Evolutionary conservation across 2,113 vertebrate genomes (phyloP).

Genomic region (western clawed frog (Xenopus tropicalis)): UCB_Xtro_10.0 CM004445.2:86251001-86251500

Average conservation of each 20-base stretch:
- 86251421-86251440: conserved; percentile 52
- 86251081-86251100: too few relatives aligned
- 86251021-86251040: too few relatives aligned
- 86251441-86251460: conserved; percentile 49
- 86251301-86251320: conserved; percentile 55
- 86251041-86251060: too few relatives aligned
- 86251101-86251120: too few relatives aligned
- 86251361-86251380: conserved; percentile 57
- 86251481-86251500: conserved; percentile 6
- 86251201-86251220: conserved; percentile 32
- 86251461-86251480: neutral
- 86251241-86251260: conserved; percentile 20
- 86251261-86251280: conserved; percentile 40
- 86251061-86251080: too few relatives aligned
- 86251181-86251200: conserved; percentile 5
- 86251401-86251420: conserved; percentile 62
- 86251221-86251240: conserved; percentile 39
- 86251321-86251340: conserved; percentile 57
- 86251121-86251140: too few relatives aligned
- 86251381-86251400: conserved; percentile 56
- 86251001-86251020: too few relatives aligned
- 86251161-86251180: too few relatives aligned
- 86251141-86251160: too few relatives aligned
- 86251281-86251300: conserved; percentile 46
- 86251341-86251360: conserved; percentile 56